Percentiles rank a stretch among this genome's conserved stretches.
These are phyloP conservation scores for Pantherophis vulpinus DNA, from an alignment of 2,797 vertebrate genomes.

Conservation along the genomic window DNA sequence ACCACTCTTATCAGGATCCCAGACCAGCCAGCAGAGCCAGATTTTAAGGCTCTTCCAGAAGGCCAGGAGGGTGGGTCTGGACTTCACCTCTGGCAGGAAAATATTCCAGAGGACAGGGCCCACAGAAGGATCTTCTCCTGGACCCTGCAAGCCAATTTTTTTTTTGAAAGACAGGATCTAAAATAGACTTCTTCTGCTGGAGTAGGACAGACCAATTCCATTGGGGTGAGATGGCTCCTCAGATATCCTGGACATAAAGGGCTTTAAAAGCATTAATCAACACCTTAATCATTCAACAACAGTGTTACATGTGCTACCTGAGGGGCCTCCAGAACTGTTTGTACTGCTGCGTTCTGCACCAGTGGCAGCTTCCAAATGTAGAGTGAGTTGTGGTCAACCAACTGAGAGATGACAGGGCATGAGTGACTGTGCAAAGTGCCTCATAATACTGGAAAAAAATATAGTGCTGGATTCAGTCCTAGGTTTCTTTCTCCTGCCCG, in stretches of 20 bases:
- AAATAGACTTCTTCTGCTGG: neutral
- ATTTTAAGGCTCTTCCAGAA: neutral
- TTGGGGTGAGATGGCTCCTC: neutral
- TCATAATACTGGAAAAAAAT: neutral
- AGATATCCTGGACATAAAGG: neutral
- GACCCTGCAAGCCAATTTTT: neutral
- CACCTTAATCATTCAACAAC: neutral
- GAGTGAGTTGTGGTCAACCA: neutral
- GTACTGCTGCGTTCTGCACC: neutral
- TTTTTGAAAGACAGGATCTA: neutral
- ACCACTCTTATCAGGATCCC: neutral
- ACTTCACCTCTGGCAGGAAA: neutral
- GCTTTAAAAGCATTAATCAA: neutral
- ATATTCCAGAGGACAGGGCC: neutral
- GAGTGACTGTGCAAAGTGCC: neutral
- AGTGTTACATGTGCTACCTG: neutral
- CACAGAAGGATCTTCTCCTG: neutral
- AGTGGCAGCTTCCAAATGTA: neutral
- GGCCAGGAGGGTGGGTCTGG: neutral
- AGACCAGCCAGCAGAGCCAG: neutral
- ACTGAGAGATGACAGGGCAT: neutral
- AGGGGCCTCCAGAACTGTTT: neutral
- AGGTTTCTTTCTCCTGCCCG: neutral
- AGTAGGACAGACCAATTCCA: neutral
- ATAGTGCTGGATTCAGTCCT: neutral